phyloP scores from a whole-genome alignment of 1,140 invertebrate genomes.

The Diprion similis region DNA sequence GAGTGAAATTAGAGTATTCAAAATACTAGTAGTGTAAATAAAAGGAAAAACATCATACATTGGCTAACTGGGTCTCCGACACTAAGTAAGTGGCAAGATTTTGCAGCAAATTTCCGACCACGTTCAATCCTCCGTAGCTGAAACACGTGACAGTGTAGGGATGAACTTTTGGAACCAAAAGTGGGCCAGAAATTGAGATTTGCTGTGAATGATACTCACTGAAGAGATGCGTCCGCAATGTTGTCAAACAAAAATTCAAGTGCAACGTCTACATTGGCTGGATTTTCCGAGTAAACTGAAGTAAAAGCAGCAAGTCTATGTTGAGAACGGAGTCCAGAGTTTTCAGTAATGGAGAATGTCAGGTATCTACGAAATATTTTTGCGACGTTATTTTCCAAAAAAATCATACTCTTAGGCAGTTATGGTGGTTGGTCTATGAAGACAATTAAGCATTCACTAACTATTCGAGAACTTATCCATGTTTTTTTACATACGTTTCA shows the following conservation, averaged over 20 bases:
- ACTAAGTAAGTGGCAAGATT: not conserved
- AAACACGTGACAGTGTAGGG: not conserved
- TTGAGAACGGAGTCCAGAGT: constrained; percentile 57
- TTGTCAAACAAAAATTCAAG: constrained; percentile 29
- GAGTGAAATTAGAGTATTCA: not conserved
- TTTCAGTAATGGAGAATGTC: constrained; percentile 54
- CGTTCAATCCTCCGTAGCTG: constrained; percentile 13
- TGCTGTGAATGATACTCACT: constrained; percentile 6
- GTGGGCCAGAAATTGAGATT: not conserved
- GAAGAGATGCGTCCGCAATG: not conserved
- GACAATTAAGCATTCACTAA: not conserved
- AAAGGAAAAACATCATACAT: constrained; percentile 18
- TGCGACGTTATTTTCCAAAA: too few species aligned
- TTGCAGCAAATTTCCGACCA: constrained; percentile 3
- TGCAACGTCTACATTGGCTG: constrained; percentile 54
- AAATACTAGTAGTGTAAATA: not conserved
- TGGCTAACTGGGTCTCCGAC: constrained; percentile 7
- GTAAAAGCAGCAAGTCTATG: constrained; percentile 53
- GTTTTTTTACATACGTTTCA: too few species aligned
- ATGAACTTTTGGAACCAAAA: not conserved
- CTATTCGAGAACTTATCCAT: not conserved
- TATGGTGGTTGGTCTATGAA: not conserved
- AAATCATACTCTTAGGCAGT: too few species aligned
- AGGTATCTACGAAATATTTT: constrained; percentile 52
- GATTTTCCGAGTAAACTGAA: constrained; percentile 51